Evolutionary conservation across 2,888 invertebrate species (phyloP).

Genomic region (Electrophaes corylata): DNA sequence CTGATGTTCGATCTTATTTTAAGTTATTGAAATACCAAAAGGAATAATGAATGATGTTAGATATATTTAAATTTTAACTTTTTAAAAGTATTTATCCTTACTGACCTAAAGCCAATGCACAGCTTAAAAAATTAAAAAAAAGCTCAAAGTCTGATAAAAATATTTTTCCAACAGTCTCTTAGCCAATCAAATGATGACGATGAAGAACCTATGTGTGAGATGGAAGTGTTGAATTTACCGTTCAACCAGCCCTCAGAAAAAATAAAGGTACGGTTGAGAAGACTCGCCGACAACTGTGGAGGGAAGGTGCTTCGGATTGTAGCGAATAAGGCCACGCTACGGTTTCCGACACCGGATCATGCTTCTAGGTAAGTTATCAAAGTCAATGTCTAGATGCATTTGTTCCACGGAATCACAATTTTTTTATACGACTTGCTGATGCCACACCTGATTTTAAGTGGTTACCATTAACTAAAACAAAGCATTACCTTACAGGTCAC

Average conservation of each 20-base stretch:
- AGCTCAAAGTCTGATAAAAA: constrained; percentile 1
- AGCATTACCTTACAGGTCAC: no score
- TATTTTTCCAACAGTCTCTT: constrained; percentile 42
- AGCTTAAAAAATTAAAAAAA: neutral
- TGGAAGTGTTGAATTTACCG: constrained; percentile 76
- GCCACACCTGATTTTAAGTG: no score
- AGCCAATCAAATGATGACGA: constrained; percentile 66
- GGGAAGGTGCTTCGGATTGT: constrained; percentile 88
- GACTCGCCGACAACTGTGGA: constrained; percentile 91
- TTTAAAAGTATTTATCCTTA: no score
- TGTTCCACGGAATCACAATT: no score
- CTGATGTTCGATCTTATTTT: neutral
- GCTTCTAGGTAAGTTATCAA: constrained; percentile 89
- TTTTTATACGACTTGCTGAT: no score
- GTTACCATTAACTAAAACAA: no score
- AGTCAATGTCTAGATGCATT: no score
- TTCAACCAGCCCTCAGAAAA: constrained; percentile 84
- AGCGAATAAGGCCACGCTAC: constrained; percentile 86
- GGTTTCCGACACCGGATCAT: constrained; percentile 88
- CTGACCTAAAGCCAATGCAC: no score
- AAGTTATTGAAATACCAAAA: neutral
- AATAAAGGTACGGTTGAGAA: constrained; percentile 86
- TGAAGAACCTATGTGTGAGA: constrained; percentile 77
- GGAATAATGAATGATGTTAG: no score
- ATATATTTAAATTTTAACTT: no score